Evolutionary conservation across 2,888 invertebrate genomes (phyloP).

Genomic region (Sarcophaga variegata): DNA sequence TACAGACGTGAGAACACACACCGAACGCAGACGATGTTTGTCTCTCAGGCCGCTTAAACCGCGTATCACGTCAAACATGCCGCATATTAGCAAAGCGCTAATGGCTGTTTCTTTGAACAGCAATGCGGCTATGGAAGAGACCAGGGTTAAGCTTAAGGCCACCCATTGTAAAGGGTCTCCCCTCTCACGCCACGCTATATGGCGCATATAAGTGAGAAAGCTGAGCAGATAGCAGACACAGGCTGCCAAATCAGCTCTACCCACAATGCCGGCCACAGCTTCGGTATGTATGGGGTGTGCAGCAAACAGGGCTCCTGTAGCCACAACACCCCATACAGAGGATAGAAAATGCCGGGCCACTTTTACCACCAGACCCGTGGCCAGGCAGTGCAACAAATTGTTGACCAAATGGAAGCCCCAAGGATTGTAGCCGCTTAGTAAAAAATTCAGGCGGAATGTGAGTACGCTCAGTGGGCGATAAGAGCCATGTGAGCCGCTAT

Average conservation of each 20-base stretch:
- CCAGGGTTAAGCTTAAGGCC: constrained; percentile 85
- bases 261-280: constrained; percentile 97
- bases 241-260: constrained; percentile 96
- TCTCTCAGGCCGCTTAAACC: constrained; percentile 81
- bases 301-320: constrained; percentile 94
- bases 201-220: constrained; percentile 92
- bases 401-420: constrained; percentile 94
- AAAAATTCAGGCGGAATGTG: constrained; percentile 92
- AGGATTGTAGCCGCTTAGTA: constrained; percentile 89
- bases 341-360: constrained; percentile 89
- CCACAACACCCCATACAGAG: constrained; percentile 86
- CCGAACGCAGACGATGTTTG: constrained; percentile 88
- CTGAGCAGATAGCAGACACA: constrained; percentile 95
- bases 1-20: constrained; percentile 86
- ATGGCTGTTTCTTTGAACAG: constrained; percentile 98
- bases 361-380: constrained; percentile 91
- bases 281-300: constrained; percentile 98
- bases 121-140: constrained; percentile 90
- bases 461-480: constrained; percentile 96
- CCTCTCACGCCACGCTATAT: constrained; percentile 86
- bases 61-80: constrained; percentile 91
- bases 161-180: constrained; percentile 83
- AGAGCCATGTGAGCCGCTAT: constrained; percentile 97
- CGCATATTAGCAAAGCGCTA: constrained; percentile 94
- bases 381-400: constrained; percentile 92